These are phyloP conservation scores for Brachymystax lenok DNA, from an alignment of 2,797 vertebrate species.

Conservation along the genomic window DNA sequence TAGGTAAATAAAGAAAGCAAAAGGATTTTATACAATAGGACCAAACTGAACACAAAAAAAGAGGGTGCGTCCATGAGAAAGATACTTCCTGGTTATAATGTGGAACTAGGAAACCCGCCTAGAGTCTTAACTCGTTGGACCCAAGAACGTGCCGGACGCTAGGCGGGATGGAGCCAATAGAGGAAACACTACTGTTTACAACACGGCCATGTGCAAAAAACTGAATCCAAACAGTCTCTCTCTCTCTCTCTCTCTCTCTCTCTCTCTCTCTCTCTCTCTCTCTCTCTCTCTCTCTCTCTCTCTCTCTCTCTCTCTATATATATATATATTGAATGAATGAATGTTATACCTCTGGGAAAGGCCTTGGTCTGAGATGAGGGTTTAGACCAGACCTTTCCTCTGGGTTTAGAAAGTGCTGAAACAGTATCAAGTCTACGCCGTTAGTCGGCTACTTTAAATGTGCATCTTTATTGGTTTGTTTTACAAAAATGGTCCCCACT, in stretches of 20 bases:
- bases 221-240: constrained; percentile 52
- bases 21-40: constrained; percentile 75
- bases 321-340: constrained; percentile 70
- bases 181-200: constrained; percentile 58
- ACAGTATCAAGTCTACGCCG: constrained; percentile 80
- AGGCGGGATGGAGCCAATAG: constrained; percentile 65
- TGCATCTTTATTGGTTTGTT: constrained; percentile 75
- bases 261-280: constrained; percentile 44
- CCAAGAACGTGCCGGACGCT: constrained; percentile 73
- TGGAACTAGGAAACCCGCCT: constrained; percentile 65
- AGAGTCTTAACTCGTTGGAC: constrained; percentile 76
- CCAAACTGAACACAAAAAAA: constrained; percentile 65
- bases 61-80: constrained; percentile 84
- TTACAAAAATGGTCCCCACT: constrained; percentile 81
- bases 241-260: constrained; percentile 18
- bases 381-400: constrained; percentile 64
- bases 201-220: constrained; percentile 43
- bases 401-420: constrained; percentile 83
- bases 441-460: constrained; percentile 71
- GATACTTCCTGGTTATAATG: constrained; percentile 58
- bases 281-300: constrained; percentile 32
- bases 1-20: constrained; percentile 75
- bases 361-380: constrained; percentile 60
- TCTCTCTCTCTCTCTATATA: constrained; percentile 44
- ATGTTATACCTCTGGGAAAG: constrained; percentile 63